Base-by-base conservation (phyloP, 1,140 invertebrate genomes). In the Trypoxylus dichotomus region DNA sequence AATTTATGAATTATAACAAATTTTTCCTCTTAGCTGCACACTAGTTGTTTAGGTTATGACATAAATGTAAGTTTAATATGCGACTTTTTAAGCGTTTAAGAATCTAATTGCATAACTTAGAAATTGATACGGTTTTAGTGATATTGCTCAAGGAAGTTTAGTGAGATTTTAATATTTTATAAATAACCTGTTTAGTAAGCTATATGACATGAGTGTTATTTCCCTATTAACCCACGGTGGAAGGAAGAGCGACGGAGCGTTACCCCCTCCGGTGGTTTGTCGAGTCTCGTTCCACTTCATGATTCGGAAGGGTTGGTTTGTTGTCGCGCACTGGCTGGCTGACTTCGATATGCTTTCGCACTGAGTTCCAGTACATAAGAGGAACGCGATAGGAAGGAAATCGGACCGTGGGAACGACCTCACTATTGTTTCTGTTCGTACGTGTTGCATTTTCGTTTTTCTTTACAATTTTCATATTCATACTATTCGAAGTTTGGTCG, bases 241-340 rank as follows among this genome's bases (percentile, higher is more conserved):
- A 68, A 68, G 60, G 60, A 68, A 68, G 60, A 68, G 72, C 29
- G 19, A 15, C 21, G 15, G 72, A 41, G 72, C 72, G 72, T 74
- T 74, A 43, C 29, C 41, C 72, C 41, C 41, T 74, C 72, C 15
- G 72, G 72, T 37, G 72, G 29, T 41, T 41, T 29, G 72, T 74
- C 24, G 24, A 74, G 29, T 74, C 72, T 74, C 72, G 72, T 74
- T 43, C 41, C 60, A 68, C 60, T 68, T 68, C 21, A 25, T 74
- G 41, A 74, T 15, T 43, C 29, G 29, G 72, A 74, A 74, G 72
- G 72, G 72, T 74, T 74, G 72, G 72, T 74, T 74, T 43, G 32
- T 37, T 37, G 72, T 74, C 27, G 29, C n/a, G 72, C 72, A 41
- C 72, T 37, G 32, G 29, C 72, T 74, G 72, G 41, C 72, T 74